phyloP scores from a whole-genome alignment of 2,888 invertebrate genomes.

The Drosophila mimica region DNA sequence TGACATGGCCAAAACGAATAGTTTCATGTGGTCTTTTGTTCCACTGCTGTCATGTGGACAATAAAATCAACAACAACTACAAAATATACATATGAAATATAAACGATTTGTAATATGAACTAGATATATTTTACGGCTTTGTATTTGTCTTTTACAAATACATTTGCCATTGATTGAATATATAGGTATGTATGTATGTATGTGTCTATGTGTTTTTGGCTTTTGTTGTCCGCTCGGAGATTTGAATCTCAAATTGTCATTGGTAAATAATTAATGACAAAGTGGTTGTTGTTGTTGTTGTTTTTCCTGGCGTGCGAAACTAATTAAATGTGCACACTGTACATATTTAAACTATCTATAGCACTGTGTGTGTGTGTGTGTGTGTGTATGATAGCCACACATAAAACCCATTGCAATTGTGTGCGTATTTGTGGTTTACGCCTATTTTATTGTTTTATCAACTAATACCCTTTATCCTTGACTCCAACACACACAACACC shows the following conservation, averaged over 20 bases:
- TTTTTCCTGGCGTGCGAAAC: constrained; percentile 34
- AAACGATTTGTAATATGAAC: constrained; percentile 37
- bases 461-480: constrained; percentile 6
- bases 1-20: constrained; percentile 48
- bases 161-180: constrained; percentile 50
- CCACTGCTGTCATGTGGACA: constrained; percentile 44
- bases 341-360: constrained; percentile 23
- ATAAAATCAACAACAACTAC: constrained; percentile 14
- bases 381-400: constrained; percentile 35
- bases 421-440: constrained; percentile 53
- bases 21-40: constrained; percentile 47
- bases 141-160: constrained; percentile 30
- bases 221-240: constrained; percentile 27
- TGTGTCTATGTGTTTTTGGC: constrained; percentile 11
- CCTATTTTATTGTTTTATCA: constrained; percentile 43
- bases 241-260: constrained; percentile 41
- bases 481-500: background rate
- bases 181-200: too few species aligned
- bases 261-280: constrained; percentile 46
- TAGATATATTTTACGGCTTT: constrained; percentile 28
- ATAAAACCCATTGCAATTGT: constrained; percentile 41
- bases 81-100: constrained; percentile 4
- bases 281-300: constrained; percentile 29
- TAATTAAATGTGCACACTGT: constrained; percentile 53
- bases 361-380: background rate